Conservation (phyloP, 2,888 invertebrate species). For the Thymelicus sylvestris region DNA sequence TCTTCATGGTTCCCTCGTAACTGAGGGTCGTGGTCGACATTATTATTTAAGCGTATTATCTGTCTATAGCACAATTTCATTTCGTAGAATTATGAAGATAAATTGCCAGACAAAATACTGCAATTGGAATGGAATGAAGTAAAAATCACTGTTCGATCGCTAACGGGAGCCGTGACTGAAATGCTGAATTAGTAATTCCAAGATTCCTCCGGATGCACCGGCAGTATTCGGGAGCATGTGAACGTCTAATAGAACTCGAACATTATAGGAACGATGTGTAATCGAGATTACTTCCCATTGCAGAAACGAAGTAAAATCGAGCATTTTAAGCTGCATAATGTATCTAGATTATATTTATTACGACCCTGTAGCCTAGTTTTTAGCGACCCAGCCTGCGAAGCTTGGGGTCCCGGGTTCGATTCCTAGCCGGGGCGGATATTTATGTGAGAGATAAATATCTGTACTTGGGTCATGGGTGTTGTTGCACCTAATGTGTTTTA, state of each 20-base stretch:
- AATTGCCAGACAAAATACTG: slow-evolving; percentile 78
- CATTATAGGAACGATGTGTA: slow-evolving; percentile 68
- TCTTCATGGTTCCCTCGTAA: too few species aligned
- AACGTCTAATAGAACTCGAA: slow-evolving; percentile 77
- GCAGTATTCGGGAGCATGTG: slow-evolving; percentile 68
- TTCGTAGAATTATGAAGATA: slow-evolving; percentile 60
- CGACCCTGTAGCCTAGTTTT: too few species aligned
- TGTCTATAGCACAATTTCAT: not conserved
- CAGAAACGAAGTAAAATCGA: slow-evolving; percentile 47
- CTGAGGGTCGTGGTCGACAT: too few species aligned
- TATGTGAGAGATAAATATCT: too few species aligned
- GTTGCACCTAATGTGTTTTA: too few species aligned
- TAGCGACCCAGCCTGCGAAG: too few species aligned
- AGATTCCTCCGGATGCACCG: slow-evolving; percentile 75
- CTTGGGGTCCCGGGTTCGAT: too few species aligned
- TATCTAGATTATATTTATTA: too few species aligned
- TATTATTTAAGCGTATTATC: too few species aligned
- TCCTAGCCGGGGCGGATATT: too few species aligned
- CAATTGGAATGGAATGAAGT: slow-evolving; percentile 82
- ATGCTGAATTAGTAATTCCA: slow-evolving; percentile 81
- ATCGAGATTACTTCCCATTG: slow-evolving; percentile 67
- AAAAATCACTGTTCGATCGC: slow-evolving; percentile 79
- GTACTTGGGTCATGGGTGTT: too few species aligned
- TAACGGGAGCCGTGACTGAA: slow-evolving; percentile 76
- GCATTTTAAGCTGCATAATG: too few species aligned